Evolutionary conservation across 1,140 invertebrate genomes (phyloP), one percentile per base, ranked within the genome.

Genomic region (Pogonus chalceus): DNA sequence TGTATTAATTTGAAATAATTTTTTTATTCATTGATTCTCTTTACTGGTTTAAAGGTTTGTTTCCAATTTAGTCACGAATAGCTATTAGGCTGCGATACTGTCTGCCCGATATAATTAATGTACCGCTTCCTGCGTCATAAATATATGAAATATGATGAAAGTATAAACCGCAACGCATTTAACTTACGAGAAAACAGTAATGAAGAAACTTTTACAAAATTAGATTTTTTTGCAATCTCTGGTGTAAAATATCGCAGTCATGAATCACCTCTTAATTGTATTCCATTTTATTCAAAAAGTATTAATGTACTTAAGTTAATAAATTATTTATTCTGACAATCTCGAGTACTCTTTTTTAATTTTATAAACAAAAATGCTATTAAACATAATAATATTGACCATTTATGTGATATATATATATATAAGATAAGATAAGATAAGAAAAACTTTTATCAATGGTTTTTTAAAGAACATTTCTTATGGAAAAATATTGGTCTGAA

Each of bases 91-190:
- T 7, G 14, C 26, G 26, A 31, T 31, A 31, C 26, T 14, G 26
- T 31, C 26, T 31, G 14, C 37, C 37, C 37, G 4, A 43, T 43
- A 43, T 43, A 43, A 43, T 43, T 43, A 43, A 43, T 43, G 37
- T 43, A 12, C 18, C 37, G 7, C 18, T 43, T 43, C 37, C 37
- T 43, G 37, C 37, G 9, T 12, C 37, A 43, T 43, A 43, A 43
- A 43, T 43, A 43, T 12, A 43, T 43, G 37, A 43, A 43, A 43
- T 43, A 43, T 43, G 37, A 43, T 43, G 37, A 43, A 43, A 43
- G 37, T 43, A 43, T 43, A 43, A 43, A 43, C 37, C 37, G 9
- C 37, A 43, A 18, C 9, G 18, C 37, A 43, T 43, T 16, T 43
- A 9, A 43, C 9, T 9, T 18, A 9, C 37, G 18, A 16, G 3